Percentiles rank a stretch among this genome's conserved stretches.
Evolutionary conservation across 2,797 vertebrate genomes (phyloP).

Genomic region (Platyrinchus mystaceus): DNA sequence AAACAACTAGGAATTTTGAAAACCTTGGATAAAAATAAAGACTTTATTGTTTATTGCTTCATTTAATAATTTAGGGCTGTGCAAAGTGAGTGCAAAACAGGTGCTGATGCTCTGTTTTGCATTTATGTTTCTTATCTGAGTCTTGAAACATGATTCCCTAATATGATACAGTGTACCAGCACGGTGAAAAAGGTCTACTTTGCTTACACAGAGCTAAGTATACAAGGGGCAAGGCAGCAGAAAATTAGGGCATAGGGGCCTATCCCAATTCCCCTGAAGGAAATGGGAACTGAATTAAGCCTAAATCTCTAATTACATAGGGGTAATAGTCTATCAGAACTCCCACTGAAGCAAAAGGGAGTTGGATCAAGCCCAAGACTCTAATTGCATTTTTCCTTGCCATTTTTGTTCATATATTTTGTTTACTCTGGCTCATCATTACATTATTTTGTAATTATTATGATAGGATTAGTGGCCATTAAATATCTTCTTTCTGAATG

Average conservation of each 20-base stretch:
- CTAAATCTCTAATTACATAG: conserved; percentile 56
- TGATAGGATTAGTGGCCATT: conserved; percentile 40
- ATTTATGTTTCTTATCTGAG: not conserved
- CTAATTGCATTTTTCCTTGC: conserved; percentile 52
- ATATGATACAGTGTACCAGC: not conserved
- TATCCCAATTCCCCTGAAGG: conserved; percentile 74
- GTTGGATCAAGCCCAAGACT: conserved; percentile 42
- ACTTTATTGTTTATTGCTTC: not conserved
- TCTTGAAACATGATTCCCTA: not conserved
- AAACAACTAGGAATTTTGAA: not conserved
- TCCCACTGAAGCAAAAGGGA: conserved; percentile 80
- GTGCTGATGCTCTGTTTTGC: not conserved
- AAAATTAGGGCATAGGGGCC: conserved; percentile 27
- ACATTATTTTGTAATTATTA: conserved; percentile 48
- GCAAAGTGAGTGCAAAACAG: not conserved
- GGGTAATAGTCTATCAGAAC: conserved; percentile 71
- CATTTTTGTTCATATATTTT: conserved; percentile 56
- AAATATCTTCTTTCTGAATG: conserved; percentile 36
- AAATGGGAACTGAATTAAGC: conserved; percentile 59
- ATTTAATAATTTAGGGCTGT: not conserved
- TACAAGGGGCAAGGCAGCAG: conserved; percentile 4
- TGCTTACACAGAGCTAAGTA: not conserved
- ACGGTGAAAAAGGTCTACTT: not conserved
- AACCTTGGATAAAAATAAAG: not conserved
- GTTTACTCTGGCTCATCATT: conserved; percentile 27